Conservation (phyloP, 2,113 vertebrate species). For the Nipponia nippon region DNA sequence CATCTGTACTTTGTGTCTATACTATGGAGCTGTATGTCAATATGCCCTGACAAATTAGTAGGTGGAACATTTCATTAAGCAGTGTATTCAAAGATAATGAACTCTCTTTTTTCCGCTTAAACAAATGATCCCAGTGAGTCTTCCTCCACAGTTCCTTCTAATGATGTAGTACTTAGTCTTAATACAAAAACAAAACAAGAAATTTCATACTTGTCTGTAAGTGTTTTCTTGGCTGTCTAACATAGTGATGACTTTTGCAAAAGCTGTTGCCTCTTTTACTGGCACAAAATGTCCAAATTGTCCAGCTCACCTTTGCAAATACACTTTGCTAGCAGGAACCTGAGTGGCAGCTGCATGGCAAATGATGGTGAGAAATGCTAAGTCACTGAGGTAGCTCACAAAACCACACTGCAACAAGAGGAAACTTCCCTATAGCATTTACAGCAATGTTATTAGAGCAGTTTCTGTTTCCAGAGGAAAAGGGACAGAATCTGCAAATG, state of each 20-base stretch:
- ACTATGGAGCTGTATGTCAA: not conserved
- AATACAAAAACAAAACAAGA: not conserved
- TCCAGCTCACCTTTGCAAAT: not conserved
- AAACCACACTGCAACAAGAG: not conserved
- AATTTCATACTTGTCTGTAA: not conserved
- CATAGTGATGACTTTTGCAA: not conserved
- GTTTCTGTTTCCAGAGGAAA: slow-evolving; percentile 63
- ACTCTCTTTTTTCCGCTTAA: not conserved
- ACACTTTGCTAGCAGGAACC: accelerated
- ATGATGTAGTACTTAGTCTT: not conserved
- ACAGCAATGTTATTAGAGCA: slow-evolving; percentile 19
- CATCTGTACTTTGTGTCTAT: accelerated
- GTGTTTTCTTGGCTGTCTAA: not conserved
- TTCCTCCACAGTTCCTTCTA: not conserved
- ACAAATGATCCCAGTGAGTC: not conserved
- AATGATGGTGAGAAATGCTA: not conserved
- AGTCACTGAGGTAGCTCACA: not conserved
- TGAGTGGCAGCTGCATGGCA: not conserved
- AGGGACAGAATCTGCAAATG: slow-evolving; percentile 29
- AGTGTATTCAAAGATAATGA: not conserved
- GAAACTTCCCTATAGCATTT: slow-evolving; percentile 41
- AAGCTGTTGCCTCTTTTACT: not conserved
- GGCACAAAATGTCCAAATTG: accelerated
- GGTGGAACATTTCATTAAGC: not conserved
- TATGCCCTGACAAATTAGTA: not conserved